Base-by-base conservation (phyloP, 2,113 vertebrate species). In the Otocyon megalotis region DNA sequence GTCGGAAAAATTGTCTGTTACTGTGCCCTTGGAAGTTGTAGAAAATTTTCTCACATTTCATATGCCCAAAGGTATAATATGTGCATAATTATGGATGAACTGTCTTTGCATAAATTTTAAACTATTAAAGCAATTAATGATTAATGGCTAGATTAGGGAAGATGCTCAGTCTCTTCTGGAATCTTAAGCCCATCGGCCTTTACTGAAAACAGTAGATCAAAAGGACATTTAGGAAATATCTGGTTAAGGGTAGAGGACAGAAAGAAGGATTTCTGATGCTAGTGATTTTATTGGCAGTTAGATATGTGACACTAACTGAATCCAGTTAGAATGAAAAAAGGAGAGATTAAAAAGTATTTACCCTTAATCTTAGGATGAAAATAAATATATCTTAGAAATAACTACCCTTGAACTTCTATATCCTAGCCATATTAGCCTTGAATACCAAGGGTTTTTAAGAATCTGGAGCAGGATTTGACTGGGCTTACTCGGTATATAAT, bases 91-190 rank as follows among this genome's bases (percentile, higher is more conserved):
- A 89, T 30, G 56, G 89, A 88, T 63, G 82, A 97, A 90, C 65
- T 60, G 15, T 71, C 54, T 93, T 93, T 60, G 54, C 79, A 93
- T 92, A 74, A 28, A 88, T 91, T 97, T 97, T 76, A 84, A 97
- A 60, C 79, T 84, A 84, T 92, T 93, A 95, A 60, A 87, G 67
- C 72, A 93, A 54, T 85, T 96, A 85, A 83, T 89, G 50, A 95
- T 94, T 95, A 96, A 96, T 92, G 56, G 79, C 28, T 94, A 93
- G 92, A 82, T 79, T 86, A 82, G 22, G 24, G 15, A 94, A 92
- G 71, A 80, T 84, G 37, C 6, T 67, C 30, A 37, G 35, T 19
- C 20, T 96, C 32, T 96, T 95, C 63, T 80, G 53, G 74, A 95
- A n/a, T 72, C 28, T 83, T 60, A 90, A 89, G 9, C 20, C 22